A percentile compares a stretch with the other conserved stretches of the same genome.
These are phyloP conservation scores for Prionailurus bengalensis DNA, from an alignment of 2,113 vertebrate genomes.

Conservation along the genomic window DNA sequence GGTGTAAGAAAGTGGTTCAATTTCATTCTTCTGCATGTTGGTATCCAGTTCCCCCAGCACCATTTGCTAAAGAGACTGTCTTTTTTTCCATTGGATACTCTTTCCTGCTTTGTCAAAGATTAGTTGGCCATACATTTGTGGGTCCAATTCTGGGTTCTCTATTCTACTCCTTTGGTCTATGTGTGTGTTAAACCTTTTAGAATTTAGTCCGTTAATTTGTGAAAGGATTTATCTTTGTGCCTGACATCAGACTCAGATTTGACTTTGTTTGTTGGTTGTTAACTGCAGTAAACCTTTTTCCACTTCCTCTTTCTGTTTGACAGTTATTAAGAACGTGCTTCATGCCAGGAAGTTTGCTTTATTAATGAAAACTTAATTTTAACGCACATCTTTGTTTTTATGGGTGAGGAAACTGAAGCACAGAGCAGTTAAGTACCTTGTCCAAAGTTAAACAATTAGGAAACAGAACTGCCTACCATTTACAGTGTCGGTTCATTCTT, in stretches of 20 bases:
- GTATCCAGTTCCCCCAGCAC: no score
- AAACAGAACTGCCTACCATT: background rate
- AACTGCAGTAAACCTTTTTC: accelerated
- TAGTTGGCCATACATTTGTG: no score
- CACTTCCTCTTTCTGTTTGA: no score
- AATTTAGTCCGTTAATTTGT: background rate
- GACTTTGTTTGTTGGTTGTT: background rate
- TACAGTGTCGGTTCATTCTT: background rate
- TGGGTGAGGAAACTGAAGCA: background rate
- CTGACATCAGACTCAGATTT: background rate
- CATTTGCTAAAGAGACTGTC: no score
- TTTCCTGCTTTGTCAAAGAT: no score
- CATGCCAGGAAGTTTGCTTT: background rate
- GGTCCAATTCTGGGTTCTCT: no score
- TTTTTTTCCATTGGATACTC: no score
- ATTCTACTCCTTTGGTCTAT: no score
- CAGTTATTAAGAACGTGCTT: background rate
- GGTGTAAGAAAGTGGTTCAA: no score
- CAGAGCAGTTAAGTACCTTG: background rate
- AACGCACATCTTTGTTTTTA: background rate
- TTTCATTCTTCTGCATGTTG: no score
- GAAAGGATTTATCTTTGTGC: background rate
- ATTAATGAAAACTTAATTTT: background rate
- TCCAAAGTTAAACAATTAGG: background rate
- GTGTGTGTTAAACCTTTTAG: background rate